A percentile compares a stretch with the other conserved stretches of the same genome.
phyloP scores from a whole-genome alignment of 2,888 invertebrate genomes.

The Vesta saturnalis region DNA sequence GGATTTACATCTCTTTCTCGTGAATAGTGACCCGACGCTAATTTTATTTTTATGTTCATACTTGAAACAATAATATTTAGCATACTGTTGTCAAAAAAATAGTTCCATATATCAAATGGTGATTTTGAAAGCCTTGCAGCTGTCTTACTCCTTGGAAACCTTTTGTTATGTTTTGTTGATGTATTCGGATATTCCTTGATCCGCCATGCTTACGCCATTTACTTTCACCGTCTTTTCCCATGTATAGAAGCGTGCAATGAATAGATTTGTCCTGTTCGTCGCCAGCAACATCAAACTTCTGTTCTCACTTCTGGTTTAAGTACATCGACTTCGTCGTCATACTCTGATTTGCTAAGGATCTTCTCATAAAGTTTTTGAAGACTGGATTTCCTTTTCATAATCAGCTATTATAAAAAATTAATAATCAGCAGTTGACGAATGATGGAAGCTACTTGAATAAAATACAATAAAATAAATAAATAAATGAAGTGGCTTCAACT shows the following conservation, averaged over 20 bases:
- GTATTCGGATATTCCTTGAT: not conserved
- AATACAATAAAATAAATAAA: too few relatives aligned
- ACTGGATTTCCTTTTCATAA: too few relatives aligned
- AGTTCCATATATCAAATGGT: not conserved
- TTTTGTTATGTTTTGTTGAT: not conserved
- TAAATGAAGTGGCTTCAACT: too few relatives aligned
- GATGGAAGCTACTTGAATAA: too few relatives aligned
- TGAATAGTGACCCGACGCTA: not conserved
- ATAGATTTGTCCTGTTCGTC: not conserved
- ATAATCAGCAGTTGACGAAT: too few relatives aligned
- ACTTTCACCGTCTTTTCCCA: not conserved
- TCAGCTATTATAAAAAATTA: too few relatives aligned
- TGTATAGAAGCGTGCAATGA: not conserved
- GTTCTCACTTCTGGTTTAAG: too few relatives aligned
- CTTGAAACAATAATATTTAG: not conserved
- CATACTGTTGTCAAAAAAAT: not conserved
- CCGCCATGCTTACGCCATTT: not conserved
- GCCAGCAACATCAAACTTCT: not conserved
- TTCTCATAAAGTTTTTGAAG: too few relatives aligned
- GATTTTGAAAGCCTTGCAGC: not conserved
- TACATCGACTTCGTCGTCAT: too few relatives aligned
- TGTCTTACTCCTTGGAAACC: not conserved
- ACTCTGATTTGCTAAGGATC: too few relatives aligned
- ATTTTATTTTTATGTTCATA: conserved; percentile 6
- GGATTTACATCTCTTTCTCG: conserved; percentile 5